These are phyloP conservation scores for Hedychridium roseum DNA, from an alignment of 2,888 invertebrate genomes.

Conservation along the genomic window DNA sequence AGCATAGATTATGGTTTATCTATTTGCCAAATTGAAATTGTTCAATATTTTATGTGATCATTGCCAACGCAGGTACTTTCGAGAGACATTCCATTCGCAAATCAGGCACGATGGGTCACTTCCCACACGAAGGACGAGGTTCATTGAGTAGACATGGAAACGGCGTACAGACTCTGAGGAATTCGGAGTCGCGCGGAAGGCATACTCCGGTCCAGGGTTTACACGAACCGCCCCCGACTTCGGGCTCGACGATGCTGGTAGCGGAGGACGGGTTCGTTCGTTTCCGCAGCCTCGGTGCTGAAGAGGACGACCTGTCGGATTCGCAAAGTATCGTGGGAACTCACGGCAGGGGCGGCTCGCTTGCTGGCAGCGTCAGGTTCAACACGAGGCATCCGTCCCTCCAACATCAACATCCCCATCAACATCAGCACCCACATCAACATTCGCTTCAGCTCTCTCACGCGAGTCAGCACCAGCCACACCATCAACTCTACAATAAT, in stretches of 20 bases:
- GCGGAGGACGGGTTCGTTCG: slow-evolving; percentile 90
- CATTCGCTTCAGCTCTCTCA: slow-evolving; percentile 56
- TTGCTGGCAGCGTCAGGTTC: slow-evolving; percentile 57
- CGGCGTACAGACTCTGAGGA: slow-evolving; percentile 68
- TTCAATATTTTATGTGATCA: too few species aligned
- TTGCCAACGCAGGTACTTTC: slow-evolving; percentile 59
- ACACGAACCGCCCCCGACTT: slow-evolving; percentile 67
- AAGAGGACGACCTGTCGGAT: slow-evolving; percentile 56
- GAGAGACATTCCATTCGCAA: slow-evolving; percentile 66
- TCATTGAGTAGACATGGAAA: slow-evolving; percentile 63
- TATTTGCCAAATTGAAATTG: too few species aligned
- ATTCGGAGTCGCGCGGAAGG: slow-evolving; percentile 52
- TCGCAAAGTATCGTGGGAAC: slow-evolving; percentile 55
- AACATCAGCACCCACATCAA: slow-evolving; percentile 49
- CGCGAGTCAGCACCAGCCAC: slow-evolving; percentile 54
- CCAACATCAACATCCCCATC: slow-evolving; percentile 48
- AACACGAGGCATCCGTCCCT: slow-evolving; percentile 52
- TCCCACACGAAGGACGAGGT: slow-evolving; percentile 63
- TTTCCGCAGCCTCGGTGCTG: slow-evolving; percentile 75
- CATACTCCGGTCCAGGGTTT: slow-evolving; percentile 50
- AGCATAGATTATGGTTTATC: too few species aligned
- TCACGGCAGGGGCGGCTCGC: slow-evolving; percentile 55
- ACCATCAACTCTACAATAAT: slow-evolving; percentile 60
- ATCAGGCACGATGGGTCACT: slow-evolving; percentile 70
- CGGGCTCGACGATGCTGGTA: slow-evolving; percentile 78